A percentile compares a stretch with the other conserved stretches of the same genome.
Conservation (phyloP, 64 coral and sea anemone species). For the Porites lutea region DNA sequence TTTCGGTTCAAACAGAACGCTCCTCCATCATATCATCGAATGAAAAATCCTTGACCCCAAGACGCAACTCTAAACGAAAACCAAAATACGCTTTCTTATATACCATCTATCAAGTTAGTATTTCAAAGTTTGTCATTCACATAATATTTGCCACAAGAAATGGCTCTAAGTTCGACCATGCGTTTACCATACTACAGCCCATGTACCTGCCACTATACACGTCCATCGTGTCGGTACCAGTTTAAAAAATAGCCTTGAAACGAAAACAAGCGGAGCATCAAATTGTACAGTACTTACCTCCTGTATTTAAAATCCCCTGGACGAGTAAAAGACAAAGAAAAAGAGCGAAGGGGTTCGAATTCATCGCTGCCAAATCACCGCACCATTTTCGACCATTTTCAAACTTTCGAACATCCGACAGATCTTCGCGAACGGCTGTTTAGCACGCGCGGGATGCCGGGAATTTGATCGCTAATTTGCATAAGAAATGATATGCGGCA, state of each 20-base stretch:
- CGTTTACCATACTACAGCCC: background rate
- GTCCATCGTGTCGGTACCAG: constrained; percentile 29
- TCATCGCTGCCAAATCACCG: constrained; percentile 53
- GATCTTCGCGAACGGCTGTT: background rate
- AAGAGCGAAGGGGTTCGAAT: constrained; percentile 51
- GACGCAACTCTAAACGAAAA: background rate
- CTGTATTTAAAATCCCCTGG: constrained; percentile 21
- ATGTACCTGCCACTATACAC: constrained; percentile 4
- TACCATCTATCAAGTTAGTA: background rate
- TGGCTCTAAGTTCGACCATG: background rate
- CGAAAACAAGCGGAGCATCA: constrained; percentile 23
- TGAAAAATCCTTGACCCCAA: background rate
- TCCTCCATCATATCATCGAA: background rate
- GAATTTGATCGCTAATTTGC: constrained; percentile 21
- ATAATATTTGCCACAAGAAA: background rate
- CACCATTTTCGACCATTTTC: constrained; percentile 56
- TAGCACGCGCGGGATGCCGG: constrained; percentile 30
- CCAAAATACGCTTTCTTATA: background rate
- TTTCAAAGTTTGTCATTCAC: background rate
- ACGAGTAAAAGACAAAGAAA: constrained; percentile 48
- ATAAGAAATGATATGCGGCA: background rate
- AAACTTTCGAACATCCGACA: constrained; percentile 14
- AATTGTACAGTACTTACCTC: constrained; percentile 58
- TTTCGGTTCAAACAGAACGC: background rate
- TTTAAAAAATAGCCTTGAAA: background rate